Evolutionary conservation across 2,113 vertebrate species (phyloP), one percentile per base, ranked within the genome.

Genomic region (Podiceps cristatus): DNA sequence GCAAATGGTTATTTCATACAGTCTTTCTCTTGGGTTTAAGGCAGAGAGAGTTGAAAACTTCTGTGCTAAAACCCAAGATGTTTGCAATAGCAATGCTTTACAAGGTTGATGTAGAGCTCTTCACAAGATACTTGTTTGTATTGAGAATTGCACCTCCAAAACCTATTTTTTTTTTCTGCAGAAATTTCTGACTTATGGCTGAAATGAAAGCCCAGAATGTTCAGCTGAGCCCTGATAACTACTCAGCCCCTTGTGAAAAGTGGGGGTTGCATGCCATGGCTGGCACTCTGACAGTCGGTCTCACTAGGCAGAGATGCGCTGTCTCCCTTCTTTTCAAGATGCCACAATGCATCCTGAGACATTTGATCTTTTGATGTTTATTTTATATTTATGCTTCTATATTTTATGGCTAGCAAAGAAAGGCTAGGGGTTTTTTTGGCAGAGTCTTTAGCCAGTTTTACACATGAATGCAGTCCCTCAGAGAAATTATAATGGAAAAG

Each of bases 281-380:
- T 89, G 47, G 22, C 4, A 37, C 18, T 1, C 2, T 47, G 33
- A 20, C 0, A 1, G 4, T 4, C 14, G 2, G 3, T 64, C n/a
- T 80, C 45, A 47, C 19, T 18, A 63, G 40, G 22, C 7, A 56
- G 37, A 63, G 15, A 8, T 52, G 37, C 4, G 6, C 33, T 35
- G 18, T 62, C 27, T 73, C 35, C 63, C 12, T 29, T 75, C 49
- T 60, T 56, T 37, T 78, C 27, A 56, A 45, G 20, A 62, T 55
- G 18, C 25, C 56, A 66, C n/a, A 76, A 37, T 25, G 9, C 4
- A 18, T 76, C 53, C 28, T 28, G 22, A 68, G 28, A 60, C 64
- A 18, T 55, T 67, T 72, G 19, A 18, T 62, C 4, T 78, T 82
- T 49, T 66, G 17, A 37, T 71, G 5, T 59, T 79, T 75, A 4